phyloP scores from a whole-genome alignment of 1,140 invertebrate species.

The Eriosoma lanigerum region DNA sequence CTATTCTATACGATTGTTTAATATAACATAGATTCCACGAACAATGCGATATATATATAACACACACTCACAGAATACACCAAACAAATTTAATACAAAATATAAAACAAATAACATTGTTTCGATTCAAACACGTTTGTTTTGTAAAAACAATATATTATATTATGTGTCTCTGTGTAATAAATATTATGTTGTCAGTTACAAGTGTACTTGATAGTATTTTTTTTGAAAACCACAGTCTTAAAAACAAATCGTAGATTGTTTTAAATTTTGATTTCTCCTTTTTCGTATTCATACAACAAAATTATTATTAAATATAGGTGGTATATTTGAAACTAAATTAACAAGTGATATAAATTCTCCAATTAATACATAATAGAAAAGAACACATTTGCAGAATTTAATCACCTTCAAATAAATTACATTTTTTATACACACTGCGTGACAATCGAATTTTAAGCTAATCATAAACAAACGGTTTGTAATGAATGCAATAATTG shows the following conservation, averaged over 20 bases:
- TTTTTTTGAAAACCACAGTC: neutral
- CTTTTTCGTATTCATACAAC: neutral
- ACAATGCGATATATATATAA: slow-evolving; percentile 1
- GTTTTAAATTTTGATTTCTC: neutral
- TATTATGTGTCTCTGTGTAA: neutral
- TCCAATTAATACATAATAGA: neutral
- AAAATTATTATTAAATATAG: neutral
- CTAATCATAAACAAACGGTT: neutral
- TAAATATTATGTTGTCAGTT: slow-evolving; percentile 14
- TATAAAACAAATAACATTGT: slow-evolving; percentile 21
- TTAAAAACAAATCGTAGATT: neutral
- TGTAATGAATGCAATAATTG: neutral
- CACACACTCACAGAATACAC: neutral
- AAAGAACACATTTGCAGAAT: neutral
- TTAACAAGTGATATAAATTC: neutral
- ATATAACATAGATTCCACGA: neutral
- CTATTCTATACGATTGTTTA: neutral
- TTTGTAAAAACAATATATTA: slow-evolving; percentile 3
- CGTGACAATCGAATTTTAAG: slow-evolving; percentile 9
- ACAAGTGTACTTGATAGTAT: neutral
- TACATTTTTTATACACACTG: neutral
- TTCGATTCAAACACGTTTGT: slow-evolving; percentile 21
- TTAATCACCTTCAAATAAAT: slow-evolving; percentile 19
- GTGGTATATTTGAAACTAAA: no score
- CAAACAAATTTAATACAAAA: slow-evolving; percentile 21